Conservation (phyloP, 1,140 invertebrate genomes). For the Calycopis cecrops region DNA sequence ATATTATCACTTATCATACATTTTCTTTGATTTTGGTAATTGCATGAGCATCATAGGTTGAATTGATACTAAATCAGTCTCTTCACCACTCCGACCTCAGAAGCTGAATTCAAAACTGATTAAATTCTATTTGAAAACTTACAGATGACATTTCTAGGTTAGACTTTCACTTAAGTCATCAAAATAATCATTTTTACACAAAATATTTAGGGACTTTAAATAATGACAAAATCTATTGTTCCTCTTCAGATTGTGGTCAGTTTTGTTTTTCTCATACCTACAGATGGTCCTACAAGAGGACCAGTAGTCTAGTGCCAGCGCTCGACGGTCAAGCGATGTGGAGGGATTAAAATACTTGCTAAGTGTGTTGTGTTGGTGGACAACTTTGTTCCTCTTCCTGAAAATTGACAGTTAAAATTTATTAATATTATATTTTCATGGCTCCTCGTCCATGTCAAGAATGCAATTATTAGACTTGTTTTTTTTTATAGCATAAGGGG, state of each 20-base stretch:
- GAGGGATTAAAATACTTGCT: constrained; percentile 46
- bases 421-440: constrained; percentile 9
- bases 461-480: no score
- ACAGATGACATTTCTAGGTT: neutral
- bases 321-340: constrained; percentile 46
- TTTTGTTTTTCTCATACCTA: constrained; percentile 73
- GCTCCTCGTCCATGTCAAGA: no score
- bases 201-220: constrained; percentile 62
- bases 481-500: no score
- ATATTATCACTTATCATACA: no score
- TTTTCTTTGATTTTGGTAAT: no score
- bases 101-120: no score
- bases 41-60: no score
- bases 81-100: no score
- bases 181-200: constrained; percentile 60
- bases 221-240: constrained; percentile 80
- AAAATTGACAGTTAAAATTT: constrained; percentile 31
- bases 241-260: constrained; percentile 64
- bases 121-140: no score
- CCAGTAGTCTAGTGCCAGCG: constrained; percentile 75
- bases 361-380: constrained; percentile 44
- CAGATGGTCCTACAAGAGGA: constrained; percentile 75
- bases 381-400: constrained; percentile 46
- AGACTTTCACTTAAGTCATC: constrained; percentile 57
- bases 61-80: no score